Evolutionary conservation across 2,113 vertebrate species (phyloP).

Genomic region (Lichenostomus cassidix): DNA sequence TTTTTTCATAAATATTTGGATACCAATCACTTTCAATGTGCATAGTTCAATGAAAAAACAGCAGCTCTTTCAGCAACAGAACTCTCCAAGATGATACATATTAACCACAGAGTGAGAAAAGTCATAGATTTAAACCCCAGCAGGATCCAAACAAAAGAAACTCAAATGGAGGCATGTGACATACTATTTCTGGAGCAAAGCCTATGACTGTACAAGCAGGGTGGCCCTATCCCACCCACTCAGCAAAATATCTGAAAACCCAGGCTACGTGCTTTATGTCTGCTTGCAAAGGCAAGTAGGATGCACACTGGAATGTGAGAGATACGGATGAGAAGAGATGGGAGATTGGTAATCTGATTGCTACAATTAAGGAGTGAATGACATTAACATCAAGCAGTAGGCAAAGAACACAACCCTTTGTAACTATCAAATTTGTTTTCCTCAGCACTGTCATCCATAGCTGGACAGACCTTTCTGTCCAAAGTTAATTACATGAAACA

Average conservation of each 20-base stretch:
- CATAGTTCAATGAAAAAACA: background rate
- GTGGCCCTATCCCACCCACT: conserved; percentile 48
- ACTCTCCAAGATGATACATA: background rate
- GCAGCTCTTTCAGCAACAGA: background rate
- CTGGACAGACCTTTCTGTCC: background rate
- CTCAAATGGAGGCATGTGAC: background rate
- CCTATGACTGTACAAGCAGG: background rate
- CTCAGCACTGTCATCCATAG: background rate
- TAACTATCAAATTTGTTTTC: background rate
- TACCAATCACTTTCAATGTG: background rate
- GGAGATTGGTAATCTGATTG: background rate
- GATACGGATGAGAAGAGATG: background rate
- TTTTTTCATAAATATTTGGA: background rate
- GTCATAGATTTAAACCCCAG: background rate
- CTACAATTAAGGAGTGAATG: background rate
- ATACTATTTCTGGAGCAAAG: background rate
- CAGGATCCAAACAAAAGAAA: background rate
- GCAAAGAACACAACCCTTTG: background rate
- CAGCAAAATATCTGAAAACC: background rate
- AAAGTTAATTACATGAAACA: background rate
- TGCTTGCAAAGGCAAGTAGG: conserved; percentile 19
- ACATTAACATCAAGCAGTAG: background rate
- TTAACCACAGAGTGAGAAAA: background rate
- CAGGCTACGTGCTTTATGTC: background rate
- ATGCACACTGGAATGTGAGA: background rate